Percentiles rank a stretch among this genome's conserved stretches.
These are phyloP conservation scores for Falco rusticolus DNA, from an alignment of 2,797 vertebrate genomes.

Conservation along the genomic window DNA sequence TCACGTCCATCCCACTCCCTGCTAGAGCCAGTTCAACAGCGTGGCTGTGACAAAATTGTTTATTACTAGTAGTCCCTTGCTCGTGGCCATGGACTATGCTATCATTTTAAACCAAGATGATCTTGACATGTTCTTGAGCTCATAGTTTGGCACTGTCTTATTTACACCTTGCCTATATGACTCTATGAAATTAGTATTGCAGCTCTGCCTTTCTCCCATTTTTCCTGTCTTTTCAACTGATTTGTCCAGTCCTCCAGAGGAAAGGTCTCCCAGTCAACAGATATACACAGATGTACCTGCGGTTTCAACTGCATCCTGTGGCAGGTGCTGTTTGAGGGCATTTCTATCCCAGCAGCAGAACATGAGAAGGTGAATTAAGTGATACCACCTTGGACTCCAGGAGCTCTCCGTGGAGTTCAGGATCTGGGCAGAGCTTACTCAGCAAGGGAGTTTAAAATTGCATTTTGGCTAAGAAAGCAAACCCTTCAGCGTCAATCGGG, in stretches of 20 bases:
- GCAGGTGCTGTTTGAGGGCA: conserved; percentile 26
- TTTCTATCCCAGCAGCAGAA: not conserved
- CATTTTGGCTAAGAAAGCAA: conserved; percentile 59
- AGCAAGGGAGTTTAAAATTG: conserved; percentile 53
- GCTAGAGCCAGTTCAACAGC: not conserved
- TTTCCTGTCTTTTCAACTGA: not conserved
- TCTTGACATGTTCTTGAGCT: not conserved
- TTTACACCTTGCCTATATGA: not conserved
- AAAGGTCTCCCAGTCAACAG: not conserved
- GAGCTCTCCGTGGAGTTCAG: not conserved
- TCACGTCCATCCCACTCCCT: not conserved
- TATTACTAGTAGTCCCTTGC: not conserved
- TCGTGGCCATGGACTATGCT: not conserved
- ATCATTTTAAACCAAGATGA: not conserved
- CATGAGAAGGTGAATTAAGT: not conserved
- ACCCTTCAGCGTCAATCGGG: conserved; percentile 57
- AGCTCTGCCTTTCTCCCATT: not conserved
- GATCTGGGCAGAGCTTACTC: conserved; percentile 28
- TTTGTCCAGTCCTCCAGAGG: not conserved
- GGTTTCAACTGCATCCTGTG: not conserved
- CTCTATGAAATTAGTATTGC: not conserved
- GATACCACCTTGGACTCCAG: conserved; percentile 10
- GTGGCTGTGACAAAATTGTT: not conserved
- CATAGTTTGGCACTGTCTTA: not conserved
- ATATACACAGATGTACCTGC: not conserved